Conservation (phyloP, 2,797 vertebrate genomes). For the Sitta carolinensis region DNA sequence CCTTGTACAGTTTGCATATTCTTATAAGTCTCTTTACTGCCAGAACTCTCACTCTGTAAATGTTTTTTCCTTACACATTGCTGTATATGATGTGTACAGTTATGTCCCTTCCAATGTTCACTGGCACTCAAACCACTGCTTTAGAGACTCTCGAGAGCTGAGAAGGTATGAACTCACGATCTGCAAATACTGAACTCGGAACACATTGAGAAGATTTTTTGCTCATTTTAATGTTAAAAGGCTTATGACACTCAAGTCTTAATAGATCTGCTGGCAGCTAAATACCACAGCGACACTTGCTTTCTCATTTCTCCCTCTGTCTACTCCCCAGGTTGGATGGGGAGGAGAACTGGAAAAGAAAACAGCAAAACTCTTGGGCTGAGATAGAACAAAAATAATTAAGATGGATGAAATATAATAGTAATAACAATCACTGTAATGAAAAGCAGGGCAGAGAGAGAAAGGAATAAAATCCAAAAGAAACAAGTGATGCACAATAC, state of each 20-base stretch:
- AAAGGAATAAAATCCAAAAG: neutral
- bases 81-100: neutral
- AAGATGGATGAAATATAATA: neutral
- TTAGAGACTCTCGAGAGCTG: neutral
- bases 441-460: neutral
- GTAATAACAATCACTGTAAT: neutral
- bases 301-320: neutral
- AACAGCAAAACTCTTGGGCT: neutral
- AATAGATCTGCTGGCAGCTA: neutral
- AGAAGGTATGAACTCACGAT: neutral
- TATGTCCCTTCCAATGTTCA: neutral
- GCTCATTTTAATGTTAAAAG: neutral
- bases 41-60: neutral
- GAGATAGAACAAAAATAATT: neutral
- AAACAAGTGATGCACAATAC: neutral
- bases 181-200: neutral
- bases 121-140: neutral
- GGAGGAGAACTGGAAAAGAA: neutral
- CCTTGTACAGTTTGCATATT: conserved; percentile 14
- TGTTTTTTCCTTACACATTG: neutral
- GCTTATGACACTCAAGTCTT: neutral
- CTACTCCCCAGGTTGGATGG: neutral
- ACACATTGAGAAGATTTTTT: neutral
- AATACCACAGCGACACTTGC: neutral
- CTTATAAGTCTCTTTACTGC: neutral